Evolutionary conservation across 1,140 invertebrate species (phyloP).

Genomic region (Brachionus plicatilis): DNA sequence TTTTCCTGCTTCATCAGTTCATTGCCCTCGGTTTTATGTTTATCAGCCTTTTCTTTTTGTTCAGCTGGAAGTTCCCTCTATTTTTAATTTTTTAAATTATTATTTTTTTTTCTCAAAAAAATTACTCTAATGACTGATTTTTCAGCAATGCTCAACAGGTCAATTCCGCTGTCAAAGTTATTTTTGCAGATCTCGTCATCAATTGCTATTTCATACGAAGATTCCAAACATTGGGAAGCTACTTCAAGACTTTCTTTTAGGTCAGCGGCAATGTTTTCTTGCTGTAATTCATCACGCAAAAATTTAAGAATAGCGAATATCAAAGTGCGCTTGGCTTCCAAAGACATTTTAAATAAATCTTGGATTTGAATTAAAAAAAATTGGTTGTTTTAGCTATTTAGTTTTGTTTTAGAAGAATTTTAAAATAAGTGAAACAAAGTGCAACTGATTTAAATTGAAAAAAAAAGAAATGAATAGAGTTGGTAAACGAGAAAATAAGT

Average conservation of each 20-base stretch:
- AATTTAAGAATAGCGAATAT: constrained; percentile 35
- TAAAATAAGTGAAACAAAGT: neutral
- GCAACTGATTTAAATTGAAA: neutral
- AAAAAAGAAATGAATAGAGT: neutral
- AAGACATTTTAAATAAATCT: constrained; percentile 3
- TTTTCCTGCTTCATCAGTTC: constrained; percentile 73
- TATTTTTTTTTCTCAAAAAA: neutral
- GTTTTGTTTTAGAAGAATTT: neutral
- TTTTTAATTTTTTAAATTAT: neutral
- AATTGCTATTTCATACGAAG: constrained; percentile 27
- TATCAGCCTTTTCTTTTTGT: constrained; percentile 29
- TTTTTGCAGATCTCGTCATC: constrained; percentile 35
- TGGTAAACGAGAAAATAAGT: neutral
- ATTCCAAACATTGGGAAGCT: constrained; percentile 36
- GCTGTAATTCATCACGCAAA: constrained; percentile 15
- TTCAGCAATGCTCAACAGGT: constrained; percentile 12
- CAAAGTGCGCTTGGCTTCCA: constrained; percentile 25
- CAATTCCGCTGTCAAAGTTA: constrained; percentile 31
- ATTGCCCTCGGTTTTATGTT: constrained; percentile 71
- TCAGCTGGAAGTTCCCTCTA: constrained; percentile 10
- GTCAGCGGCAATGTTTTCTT: constrained; percentile 8
- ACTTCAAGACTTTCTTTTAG: constrained; percentile 37
- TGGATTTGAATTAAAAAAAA: neutral
- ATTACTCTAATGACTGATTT: constrained; percentile 35
- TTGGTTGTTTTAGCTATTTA: neutral